Base-by-base conservation (phyloP, 2,797 vertebrate species). In the Lutra lutra region DNA sequence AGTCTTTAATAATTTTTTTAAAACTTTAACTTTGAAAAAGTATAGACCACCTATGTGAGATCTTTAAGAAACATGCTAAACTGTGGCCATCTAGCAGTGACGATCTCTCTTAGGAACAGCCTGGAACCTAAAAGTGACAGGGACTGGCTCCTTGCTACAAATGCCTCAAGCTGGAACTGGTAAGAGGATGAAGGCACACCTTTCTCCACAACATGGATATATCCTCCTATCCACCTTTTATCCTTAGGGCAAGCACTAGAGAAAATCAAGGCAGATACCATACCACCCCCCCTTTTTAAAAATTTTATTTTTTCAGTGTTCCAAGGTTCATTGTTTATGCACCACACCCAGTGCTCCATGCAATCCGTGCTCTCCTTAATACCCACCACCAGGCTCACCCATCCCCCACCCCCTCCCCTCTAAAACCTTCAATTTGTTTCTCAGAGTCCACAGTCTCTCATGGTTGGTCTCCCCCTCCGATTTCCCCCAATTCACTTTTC, bases 11-110 rank as follows among this genome's bases (percentile, higher is more conserved):
- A 18, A 0, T 32, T 64, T 64, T 64, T 66, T n/a, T n/a, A 10
- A 35, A 68, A 51, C 48, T 68, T 68, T 68, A 35, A 68, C 35
- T 68, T 75, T 88, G 20, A 27, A 40, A 92, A 78, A 87, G 58
- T 73, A 58, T 6, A 5, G 6, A 62, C 8, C 86, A 60, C 60
- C 62, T 82, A 89, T 17, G 5, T 73, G 79, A 86, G 89, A 82
- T 73, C 64, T 89, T 95, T 86, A 88, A 84, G 92, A 91, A 88
- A 60, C 66, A 80, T 82, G 38, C 58, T 85, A 75, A 93, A 93
- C 29, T 82, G 27, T 92, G 35, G 78, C 77, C 40, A 51, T 83
- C 79, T 80, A 89, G 58, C 43, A 86, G 18, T 48, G 32, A 91
- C 5, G 68, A 17, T 70, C 35, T 95, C 48, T 72, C 68, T 85